phyloP scores from a whole-genome alignment of 2,797 vertebrate species.

The Sebastiscus tertius region DNA sequence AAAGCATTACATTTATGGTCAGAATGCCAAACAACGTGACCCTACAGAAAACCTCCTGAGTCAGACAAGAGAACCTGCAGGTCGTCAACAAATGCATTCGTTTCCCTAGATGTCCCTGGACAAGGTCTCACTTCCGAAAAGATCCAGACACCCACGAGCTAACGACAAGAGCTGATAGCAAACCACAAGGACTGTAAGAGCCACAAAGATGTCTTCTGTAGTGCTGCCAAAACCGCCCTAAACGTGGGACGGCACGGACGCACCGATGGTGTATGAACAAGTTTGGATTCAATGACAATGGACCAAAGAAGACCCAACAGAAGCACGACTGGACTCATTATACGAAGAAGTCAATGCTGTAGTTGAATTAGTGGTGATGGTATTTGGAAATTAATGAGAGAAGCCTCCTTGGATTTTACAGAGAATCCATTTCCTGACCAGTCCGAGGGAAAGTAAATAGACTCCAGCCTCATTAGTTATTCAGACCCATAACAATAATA shows the following conservation, averaged over 20 bases:
- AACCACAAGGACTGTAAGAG: slow-evolving; percentile 6
- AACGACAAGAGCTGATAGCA: slow-evolving; percentile 45
- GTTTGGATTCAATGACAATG: not conserved
- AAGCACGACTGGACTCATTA: not conserved
- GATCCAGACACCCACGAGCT: slow-evolving; percentile 2
- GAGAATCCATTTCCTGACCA: not conserved
- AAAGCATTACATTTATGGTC: not conserved
- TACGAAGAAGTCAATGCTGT: not conserved
- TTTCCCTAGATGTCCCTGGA: not conserved
- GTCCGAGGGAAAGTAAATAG: not conserved
- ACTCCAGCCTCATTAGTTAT: slow-evolving; percentile 13
- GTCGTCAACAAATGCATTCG: not conserved
- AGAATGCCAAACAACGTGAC: not conserved
- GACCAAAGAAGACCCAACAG: not conserved
- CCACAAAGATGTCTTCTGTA: slow-evolving; percentile 8
- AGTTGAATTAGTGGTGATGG: too few species aligned
- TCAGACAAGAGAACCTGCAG: not conserved
- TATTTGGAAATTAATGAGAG: not conserved
- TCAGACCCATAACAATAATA: not conserved
- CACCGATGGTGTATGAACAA: not conserved
- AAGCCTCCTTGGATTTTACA: not conserved
- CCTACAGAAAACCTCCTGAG: not conserved
- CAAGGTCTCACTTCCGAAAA: slow-evolving; percentile 24
- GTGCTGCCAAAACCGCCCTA: slow-evolving; percentile 12
- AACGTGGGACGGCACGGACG: not conserved